phyloP scores from a whole-genome alignment of 53 echinoderm and acorn worm genomes.

The Paracentrotus lividus region DNA sequence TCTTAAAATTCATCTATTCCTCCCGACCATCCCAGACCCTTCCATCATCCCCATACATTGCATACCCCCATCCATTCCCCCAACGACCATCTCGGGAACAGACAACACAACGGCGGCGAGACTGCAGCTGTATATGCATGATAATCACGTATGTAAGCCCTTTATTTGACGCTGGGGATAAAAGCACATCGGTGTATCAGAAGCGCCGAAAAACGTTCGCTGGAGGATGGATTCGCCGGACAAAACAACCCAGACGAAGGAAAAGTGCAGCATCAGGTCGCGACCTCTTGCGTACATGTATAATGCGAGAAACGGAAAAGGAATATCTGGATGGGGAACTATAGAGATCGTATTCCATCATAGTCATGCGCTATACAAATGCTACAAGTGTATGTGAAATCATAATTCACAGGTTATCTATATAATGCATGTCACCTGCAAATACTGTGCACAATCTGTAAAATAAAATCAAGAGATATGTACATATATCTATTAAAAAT shows the following conservation, averaged over 20 bases:
- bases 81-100: not conserved
- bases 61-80: not conserved
- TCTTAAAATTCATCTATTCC: not conserved
- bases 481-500: too few species aligned
- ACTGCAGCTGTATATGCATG: slow-evolving; percentile 29
- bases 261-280: slow-evolving; percentile 34
- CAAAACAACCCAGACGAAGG: not conserved
- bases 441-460: too few species aligned
- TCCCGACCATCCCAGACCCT: slow-evolving; percentile 13
- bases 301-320: not conserved
- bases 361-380: not conserved
- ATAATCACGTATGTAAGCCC: slow-evolving; percentile 45
- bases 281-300: slow-evolving; percentile 9
- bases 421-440: too few species aligned
- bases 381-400: not conserved
- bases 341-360: not conserved
- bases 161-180: slow-evolving; percentile 32
- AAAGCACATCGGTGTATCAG: not conserved
- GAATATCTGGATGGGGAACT: not conserved
- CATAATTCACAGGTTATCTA: not conserved
- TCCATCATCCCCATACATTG: not conserved
- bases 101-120: not conserved
- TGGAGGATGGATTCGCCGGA: not conserved
- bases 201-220: not conserved
- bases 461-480: too few species aligned